phyloP scores from a whole-genome alignment of 2,888 invertebrate species.

The Limulus polyphemus region DNA sequence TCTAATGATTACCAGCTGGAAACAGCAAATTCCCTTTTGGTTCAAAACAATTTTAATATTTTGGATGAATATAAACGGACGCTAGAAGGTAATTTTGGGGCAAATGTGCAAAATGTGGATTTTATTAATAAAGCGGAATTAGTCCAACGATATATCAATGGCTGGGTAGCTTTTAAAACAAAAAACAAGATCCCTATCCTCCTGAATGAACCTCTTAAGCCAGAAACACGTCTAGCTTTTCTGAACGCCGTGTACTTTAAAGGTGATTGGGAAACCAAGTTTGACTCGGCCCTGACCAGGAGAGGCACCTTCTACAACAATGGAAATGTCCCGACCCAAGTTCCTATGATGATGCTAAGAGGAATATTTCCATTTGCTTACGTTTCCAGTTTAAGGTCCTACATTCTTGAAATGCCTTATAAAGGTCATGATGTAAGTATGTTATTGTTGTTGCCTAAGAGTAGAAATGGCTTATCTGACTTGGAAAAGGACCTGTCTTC shows the following conservation, averaged over 20 bases:
- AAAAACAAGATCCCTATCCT: background rate
- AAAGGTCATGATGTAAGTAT: constrained; percentile 2
- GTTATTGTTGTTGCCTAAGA: background rate
- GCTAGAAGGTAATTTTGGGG: constrained; percentile 13
- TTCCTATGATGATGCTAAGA: background rate
- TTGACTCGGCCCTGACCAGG: background rate
- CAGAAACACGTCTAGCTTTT: background rate
- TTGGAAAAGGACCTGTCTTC: background rate
- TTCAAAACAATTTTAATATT: constrained; percentile 40
- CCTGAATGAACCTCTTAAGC: background rate
- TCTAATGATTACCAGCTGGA: constrained; percentile 9
- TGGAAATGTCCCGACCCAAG: background rate
- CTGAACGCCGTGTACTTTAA: constrained; percentile 1
- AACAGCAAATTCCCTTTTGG: constrained; percentile 58
- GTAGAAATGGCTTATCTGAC: background rate
- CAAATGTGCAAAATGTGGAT: constrained; percentile 18
- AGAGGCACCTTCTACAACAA: background rate
- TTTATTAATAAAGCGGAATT: constrained; percentile 12
- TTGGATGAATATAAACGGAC: constrained; percentile 10
- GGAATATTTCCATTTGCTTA: background rate
- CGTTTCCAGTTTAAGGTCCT: background rate
- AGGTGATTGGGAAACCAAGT: background rate
- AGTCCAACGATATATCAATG: too few relatives aligned
- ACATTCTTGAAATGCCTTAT: constrained; percentile 2
- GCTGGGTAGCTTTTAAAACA: background rate